A percentile compares a stretch with the other conserved stretches of the same genome.
Evolutionary conservation across 1,140 invertebrate genomes (phyloP).

Genomic region (Brachionus rubens): DNA sequence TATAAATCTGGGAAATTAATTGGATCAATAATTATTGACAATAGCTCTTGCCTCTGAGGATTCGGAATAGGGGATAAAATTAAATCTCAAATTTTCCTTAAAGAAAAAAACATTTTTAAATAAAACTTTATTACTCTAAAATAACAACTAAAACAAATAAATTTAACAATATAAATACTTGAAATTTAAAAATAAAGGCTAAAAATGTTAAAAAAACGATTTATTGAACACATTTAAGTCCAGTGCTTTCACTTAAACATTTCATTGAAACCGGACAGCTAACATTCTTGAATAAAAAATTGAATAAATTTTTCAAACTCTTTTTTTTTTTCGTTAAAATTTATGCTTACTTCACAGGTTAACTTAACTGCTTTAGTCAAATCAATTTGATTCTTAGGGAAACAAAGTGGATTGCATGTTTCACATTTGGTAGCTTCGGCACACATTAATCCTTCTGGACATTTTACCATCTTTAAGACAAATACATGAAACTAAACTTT

Average conservation of each 20-base stretch:
- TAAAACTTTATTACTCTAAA: not conserved
- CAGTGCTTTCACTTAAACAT: not conserved
- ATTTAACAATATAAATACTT: not conserved
- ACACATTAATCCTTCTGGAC: slow-evolving; percentile 4
- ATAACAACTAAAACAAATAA: not conserved
- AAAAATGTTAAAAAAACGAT: not conserved
- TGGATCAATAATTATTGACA: too few relatives aligned
- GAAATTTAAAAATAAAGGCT: not conserved
- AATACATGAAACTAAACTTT: not conserved
- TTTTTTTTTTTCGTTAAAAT: not conserved
- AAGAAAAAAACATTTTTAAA: not conserved
- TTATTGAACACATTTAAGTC: slow-evolving; percentile 3
- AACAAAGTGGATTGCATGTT: slow-evolving; percentile 24
- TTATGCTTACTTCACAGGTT: slow-evolving; percentile 17
- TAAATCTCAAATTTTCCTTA: too few relatives aligned
- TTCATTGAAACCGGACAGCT: not conserved
- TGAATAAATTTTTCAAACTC: not conserved
- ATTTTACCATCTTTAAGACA: slow-evolving; percentile 30
- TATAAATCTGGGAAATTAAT: too few relatives aligned
- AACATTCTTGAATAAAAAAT: not conserved
- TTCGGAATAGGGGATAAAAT: too few relatives aligned
- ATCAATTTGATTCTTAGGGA: slow-evolving; percentile 10
- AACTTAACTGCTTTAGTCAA: not conserved
- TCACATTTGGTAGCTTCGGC: slow-evolving; percentile 19
- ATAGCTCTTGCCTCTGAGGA: too few relatives aligned